Evolutionary conservation across 2,888 invertebrate species (phyloP).

Genomic region (Marasmarcha lunaedactyla): DNA sequence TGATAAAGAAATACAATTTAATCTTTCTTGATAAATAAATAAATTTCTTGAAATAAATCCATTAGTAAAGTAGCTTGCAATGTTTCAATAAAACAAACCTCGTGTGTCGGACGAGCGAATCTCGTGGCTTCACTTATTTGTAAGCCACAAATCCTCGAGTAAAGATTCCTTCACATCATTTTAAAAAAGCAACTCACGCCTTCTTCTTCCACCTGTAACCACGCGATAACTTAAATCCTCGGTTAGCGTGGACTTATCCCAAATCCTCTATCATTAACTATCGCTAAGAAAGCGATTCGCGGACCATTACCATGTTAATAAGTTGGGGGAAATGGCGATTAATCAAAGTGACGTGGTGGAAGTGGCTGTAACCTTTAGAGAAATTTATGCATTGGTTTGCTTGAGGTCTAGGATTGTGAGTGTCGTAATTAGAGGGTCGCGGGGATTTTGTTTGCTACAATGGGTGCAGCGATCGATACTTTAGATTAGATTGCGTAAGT

Average conservation of each 20-base stretch:
- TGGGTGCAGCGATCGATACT: constrained; percentile 13
- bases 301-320: constrained; percentile 69
- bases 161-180: too few species aligned
- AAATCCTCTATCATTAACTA: constrained; percentile 67
- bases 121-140: too few species aligned
- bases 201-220: constrained; percentile 28
- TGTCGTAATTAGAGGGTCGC: constrained; percentile 22
- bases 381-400: constrained; percentile 63
- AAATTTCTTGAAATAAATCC: too few species aligned
- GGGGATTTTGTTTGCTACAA: constrained; percentile 17
- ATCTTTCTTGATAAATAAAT: too few species aligned
- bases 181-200: too few species aligned
- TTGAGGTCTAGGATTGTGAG: constrained; percentile 26
- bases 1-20: too few species aligned
- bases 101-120: too few species aligned
- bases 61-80: too few species aligned
- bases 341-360: constrained; percentile 54
- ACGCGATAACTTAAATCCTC: constrained; percentile 38
- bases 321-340: constrained; percentile 59
- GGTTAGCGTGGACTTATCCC: constrained; percentile 27
- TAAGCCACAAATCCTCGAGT: too few species aligned
- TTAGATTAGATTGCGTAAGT: too few species aligned
- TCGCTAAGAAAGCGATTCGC: constrained; percentile 66
- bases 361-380: constrained; percentile 33
- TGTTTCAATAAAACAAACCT: too few species aligned